A percentile compares a stretch with the other conserved stretches of the same genome.
Evolutionary conservation across 2,888 invertebrate genomes (phyloP).

Genomic region (Phorcus lineatus): DNA sequence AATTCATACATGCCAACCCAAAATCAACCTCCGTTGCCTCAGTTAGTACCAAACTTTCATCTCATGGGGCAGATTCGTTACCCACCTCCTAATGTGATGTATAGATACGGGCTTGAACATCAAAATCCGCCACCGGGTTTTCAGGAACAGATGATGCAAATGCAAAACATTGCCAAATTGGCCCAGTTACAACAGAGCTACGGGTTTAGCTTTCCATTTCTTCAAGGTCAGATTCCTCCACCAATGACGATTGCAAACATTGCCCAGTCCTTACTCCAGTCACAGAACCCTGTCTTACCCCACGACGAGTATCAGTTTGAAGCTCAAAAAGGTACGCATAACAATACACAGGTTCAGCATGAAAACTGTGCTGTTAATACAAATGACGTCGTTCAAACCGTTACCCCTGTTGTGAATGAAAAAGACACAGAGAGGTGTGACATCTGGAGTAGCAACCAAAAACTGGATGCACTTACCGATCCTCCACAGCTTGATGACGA

Average conservation of each 20-base stretch:
- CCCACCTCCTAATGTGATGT: neutral
- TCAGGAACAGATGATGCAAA: neutral
- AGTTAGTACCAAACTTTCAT: neutral
- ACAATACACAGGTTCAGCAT: too few relatives aligned
- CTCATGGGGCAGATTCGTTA: neutral
- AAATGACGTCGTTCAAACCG: too few relatives aligned
- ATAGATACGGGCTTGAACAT: neutral
- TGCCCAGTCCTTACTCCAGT: constrained; percentile 1
- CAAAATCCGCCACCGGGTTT: neutral
- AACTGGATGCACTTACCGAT: too few relatives aligned
- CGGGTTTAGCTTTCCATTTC: neutral
- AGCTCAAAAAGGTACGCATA: too few relatives aligned
- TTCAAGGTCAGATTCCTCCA: neutral
- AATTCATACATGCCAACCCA: neutral
- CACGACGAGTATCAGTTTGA: too few relatives aligned
- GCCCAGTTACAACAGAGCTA: neutral
- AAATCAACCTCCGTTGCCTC: neutral
- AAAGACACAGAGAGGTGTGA: too few relatives aligned
- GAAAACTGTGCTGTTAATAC: too few relatives aligned
- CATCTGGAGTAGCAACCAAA: too few relatives aligned
- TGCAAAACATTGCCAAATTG: neutral
- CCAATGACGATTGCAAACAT: neutral
- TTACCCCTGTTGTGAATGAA: too few relatives aligned
- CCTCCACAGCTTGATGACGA: too few relatives aligned
- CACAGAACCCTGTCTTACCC: neutral